These are phyloP conservation scores for Parascotia fuliginaria DNA, from an alignment of 2,888 invertebrate genomes.

Conservation along the genomic window DNA sequence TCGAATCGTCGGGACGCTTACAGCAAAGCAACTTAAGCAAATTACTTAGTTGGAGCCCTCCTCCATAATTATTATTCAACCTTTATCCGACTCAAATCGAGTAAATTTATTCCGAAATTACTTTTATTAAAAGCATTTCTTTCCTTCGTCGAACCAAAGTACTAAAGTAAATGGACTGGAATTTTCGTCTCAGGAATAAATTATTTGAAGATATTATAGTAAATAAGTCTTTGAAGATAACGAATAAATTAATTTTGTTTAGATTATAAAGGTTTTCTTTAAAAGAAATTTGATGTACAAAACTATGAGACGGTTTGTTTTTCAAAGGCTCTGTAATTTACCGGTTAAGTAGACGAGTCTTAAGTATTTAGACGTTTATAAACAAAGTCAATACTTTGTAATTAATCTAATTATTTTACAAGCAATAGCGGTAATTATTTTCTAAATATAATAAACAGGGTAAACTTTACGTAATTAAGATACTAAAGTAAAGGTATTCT, in stretches of 20 bases:
- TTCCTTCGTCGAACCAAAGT: constrained; percentile 74
- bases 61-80: constrained; percentile 78
- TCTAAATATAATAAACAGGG: no score
- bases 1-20: constrained; percentile 47
- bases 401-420: no score
- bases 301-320: background rate
- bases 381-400: no score
- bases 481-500: no score
- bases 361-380: no score
- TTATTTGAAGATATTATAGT: constrained; percentile 71
- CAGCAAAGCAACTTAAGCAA: constrained; percentile 65
- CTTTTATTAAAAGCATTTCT: constrained; percentile 83
- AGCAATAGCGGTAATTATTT: no score
- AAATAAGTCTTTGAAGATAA: constrained; percentile 60
- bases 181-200: constrained; percentile 77
- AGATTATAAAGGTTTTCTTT: constrained; percentile 15
- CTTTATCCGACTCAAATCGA: constrained; percentile 75
- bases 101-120: constrained; percentile 79
- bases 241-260: constrained; percentile 35
- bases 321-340: background rate
- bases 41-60: constrained; percentile 58
- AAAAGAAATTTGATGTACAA: background rate
- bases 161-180: constrained; percentile 82
- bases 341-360: no score
- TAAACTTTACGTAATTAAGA: no score